Conservation (phyloP, 2,113 vertebrate species). For the Damaliscus lunatus region DNA sequence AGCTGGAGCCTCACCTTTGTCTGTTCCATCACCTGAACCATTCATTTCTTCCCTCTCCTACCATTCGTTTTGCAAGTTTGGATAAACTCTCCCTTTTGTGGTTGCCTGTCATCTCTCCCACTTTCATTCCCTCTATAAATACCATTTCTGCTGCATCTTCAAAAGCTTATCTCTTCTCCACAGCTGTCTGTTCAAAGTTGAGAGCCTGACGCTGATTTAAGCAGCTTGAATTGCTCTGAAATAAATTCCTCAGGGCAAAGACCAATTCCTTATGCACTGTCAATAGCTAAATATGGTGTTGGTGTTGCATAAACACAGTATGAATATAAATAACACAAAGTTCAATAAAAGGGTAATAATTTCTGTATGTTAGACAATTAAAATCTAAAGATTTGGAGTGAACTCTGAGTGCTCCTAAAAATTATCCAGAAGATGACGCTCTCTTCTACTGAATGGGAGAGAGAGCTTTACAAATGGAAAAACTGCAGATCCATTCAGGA, state of each 20-base stretch:
- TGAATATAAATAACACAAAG: constrained; percentile 39
- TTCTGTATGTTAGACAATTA: constrained; percentile 15
- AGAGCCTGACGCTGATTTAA: constrained; percentile 65
- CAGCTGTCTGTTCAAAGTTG: constrained; percentile 70
- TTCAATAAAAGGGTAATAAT: background rate
- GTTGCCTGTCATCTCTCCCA: constrained; percentile 38
- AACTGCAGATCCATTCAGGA: background rate
- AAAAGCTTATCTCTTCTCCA: constrained; percentile 70
- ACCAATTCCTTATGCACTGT: constrained; percentile 51
- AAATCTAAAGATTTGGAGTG: background rate
- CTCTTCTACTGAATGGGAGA: background rate
- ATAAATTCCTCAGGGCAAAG: constrained; percentile 64
- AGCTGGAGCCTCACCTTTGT: background rate
- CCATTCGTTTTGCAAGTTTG: background rate
- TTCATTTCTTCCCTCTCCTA: background rate
- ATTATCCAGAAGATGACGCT: background rate
- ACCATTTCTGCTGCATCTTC: constrained; percentile 56
- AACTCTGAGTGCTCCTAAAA: background rate
- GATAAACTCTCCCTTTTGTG: constrained; percentile 11
- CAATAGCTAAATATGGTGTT: constrained; percentile 31
- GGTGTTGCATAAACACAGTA: constrained; percentile 32
- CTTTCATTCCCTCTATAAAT: constrained; percentile 36
- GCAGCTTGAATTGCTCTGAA: constrained; percentile 66
- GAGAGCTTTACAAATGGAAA: background rate
- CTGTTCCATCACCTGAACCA: background rate